Base-by-base conservation (phyloP, 1,140 invertebrate species). In the Solenopsis invicta region DNA sequence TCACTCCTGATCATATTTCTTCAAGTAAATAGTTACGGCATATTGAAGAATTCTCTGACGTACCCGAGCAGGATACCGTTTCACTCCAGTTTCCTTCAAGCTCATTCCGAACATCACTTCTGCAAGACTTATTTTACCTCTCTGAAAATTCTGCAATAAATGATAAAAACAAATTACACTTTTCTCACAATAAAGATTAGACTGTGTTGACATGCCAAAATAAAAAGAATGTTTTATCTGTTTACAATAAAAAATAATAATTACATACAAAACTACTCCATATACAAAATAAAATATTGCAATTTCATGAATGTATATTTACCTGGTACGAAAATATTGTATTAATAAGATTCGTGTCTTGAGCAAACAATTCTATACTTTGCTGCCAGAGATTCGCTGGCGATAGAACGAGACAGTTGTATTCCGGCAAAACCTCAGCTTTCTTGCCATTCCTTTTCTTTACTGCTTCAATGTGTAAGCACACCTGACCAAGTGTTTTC, bases 371-470 rank as follows among this genome's bases (percentile, higher is more conserved):
- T 90, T 97, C 96, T 8, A 97, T 95, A 94, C 98, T 98, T 93
- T 98, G 97, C 85, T 97, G 97, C 99, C 99, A 99, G 41, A 99
- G 96, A 95, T 99, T 99, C 0, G 98, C 98, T 0, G 99, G 99
- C 4, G 99, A 99, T 0, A 99, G 94, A n/a, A 99, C 95, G 0
- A 99, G 96, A 94, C 99, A 99, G 93, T 97, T 98, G 93, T 98
- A 99, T 93, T 99, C 97, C 0, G 99, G 99, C 41, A 99, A 95
- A 84, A 98, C 95, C 12, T 96, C 94, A 52, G 94, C 94, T 91
- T 95, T 96, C 92, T 96, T 95, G 90, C 95, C 93, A 92, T 95
- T 95, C 84, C 95, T 95, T 81, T 96, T 96, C 90, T 97, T 97
- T 1, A 98, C 96, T 84, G 97, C 96, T 92, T 98, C 98, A 59